Evolutionary conservation across 2,113 vertebrate species (phyloP), one percentile per base, ranked within the genome.

Genomic region (Pelobates fuscus): DNA sequence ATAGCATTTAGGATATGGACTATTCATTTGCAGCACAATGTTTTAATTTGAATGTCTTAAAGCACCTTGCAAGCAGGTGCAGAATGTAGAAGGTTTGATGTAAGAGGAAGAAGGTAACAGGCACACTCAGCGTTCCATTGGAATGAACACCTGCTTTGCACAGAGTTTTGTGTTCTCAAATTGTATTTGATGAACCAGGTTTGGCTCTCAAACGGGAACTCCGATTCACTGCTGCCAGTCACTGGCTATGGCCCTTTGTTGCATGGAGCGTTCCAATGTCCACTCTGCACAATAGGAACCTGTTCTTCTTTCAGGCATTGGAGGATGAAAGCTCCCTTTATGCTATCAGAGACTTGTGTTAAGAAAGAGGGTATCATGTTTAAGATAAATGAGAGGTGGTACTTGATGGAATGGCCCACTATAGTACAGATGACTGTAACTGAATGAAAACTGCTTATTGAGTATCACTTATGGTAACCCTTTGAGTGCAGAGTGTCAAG

Each of bases 121-220:
- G 65, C 26, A 55, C 20, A 21, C 20, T 5, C 52, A 21, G 44
- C 8, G 18, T 2, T 55, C 65, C 46, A 67, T 60, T 72, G 55
- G 62, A 77, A 55, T 46, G 25, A 1, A 71, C 17, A 26, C 17
- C 54, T 61, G 32, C 37, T 65, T 24, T 0, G 0, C 6, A 37
- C 24, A 41, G 12, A 17, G 7, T 2, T 7, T 70, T 21, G 0
- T 0, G 15, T 24, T 70, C 66, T 74, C 70, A 61, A n/a, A 0
- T 27, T 43, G 21, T 60, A 67, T 41, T 49, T 62, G 26, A 70
- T 37, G 30, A 70, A 68, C 61, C 24, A 67, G 58, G 69, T 21
- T 73, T 32, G 46, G 67, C 58, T 8, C 10, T 49, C 7, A 49
- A 77, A 68, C 57, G 26, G 25, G 8, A 68, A 68, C 59, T 32